Base-by-base conservation (phyloP, 2,113 vertebrate species). In the Pungitius pungitius region DNA sequence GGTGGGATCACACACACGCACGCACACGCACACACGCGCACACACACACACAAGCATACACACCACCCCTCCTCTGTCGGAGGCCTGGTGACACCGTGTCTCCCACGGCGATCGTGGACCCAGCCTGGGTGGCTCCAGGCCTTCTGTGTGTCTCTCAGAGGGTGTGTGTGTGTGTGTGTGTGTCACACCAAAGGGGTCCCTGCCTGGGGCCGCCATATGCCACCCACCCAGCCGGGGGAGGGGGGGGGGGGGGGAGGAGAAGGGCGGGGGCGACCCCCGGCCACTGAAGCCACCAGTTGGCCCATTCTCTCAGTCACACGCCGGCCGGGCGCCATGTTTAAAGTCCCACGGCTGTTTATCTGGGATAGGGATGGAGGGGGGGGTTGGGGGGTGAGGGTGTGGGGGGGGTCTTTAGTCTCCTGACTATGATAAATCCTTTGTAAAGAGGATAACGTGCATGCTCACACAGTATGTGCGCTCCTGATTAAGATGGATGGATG, bases 41-140 rank as follows among this genome's bases (percentile, higher is more conserved):
- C 57, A 85, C 81, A 81, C 80, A 81, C 77, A 87, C 75, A 89
- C 67, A 86, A 78, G 85, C 85, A 79, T 56, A 86, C 75, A 67
- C 80, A 77, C 58, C 82, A 68, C 83, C 89, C 91, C 87, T 86
- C 89, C 87, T 83, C 85, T 85, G 63, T 80, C 77, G 72, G 80
- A 77, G 81, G 80, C 77, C 88, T 87, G 91, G 92, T 93, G 91
- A 93, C 92, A 91, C 88, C 69, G 82, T 89, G 91, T 93, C 91
- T 91, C 90, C 91, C 82, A 85, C 55, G 83, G 89, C 74, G 86
- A 90, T 86, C 78, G 77, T 87, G 88, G 88, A 87, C 87, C 92
- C 87, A 90, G 92, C 87, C 91, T 86, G 90, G 91, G 91, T 93
- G 92, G 89, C 92, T 93, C 91, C 91, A 91, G 83, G 77, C 85